phyloP scores from a whole-genome alignment of 2,113 vertebrate genomes.

The Nanger granti region DNA sequence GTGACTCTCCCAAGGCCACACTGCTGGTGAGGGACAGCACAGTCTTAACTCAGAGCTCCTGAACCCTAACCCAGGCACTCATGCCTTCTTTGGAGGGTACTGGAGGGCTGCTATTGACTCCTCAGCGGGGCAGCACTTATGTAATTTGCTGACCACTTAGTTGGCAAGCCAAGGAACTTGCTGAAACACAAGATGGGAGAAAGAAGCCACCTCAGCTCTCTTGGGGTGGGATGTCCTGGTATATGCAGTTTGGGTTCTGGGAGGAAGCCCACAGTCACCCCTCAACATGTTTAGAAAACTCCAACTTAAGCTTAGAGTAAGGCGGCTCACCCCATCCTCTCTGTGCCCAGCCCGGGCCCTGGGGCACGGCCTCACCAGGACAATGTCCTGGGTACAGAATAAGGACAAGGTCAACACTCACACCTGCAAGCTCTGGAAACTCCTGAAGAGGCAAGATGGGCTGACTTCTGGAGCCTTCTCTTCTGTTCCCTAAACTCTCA shows the following conservation, averaged over 20 bases:
- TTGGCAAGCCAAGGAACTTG: not conserved
- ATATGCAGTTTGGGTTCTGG: not conserved
- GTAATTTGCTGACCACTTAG: not conserved
- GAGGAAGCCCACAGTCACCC: no score
- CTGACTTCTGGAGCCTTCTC: not conserved
- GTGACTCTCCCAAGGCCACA: not conserved
- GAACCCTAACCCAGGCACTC: not conserved
- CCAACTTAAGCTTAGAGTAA: not conserved
- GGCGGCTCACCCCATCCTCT: not conserved
- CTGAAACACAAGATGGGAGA: not conserved
- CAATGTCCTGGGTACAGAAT: not conserved
- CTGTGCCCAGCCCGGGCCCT: not conserved
- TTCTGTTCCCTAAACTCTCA: not conserved
- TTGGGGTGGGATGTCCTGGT: not conserved
- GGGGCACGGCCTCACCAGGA: rapidly evolving
- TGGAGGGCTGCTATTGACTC: not conserved
- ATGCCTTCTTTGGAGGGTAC: not conserved
- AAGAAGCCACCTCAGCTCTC: not conserved
- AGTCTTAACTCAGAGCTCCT: not conserved
- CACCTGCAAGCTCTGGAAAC: not conserved
- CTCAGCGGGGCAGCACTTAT: not conserved
- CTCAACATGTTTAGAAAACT: not conserved
- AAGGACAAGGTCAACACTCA: not conserved
- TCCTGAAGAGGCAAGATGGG: not conserved
- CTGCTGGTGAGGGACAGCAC: not conserved